Conservation (phyloP, 2,113 vertebrate genomes). For the Neogale vison region DNA sequence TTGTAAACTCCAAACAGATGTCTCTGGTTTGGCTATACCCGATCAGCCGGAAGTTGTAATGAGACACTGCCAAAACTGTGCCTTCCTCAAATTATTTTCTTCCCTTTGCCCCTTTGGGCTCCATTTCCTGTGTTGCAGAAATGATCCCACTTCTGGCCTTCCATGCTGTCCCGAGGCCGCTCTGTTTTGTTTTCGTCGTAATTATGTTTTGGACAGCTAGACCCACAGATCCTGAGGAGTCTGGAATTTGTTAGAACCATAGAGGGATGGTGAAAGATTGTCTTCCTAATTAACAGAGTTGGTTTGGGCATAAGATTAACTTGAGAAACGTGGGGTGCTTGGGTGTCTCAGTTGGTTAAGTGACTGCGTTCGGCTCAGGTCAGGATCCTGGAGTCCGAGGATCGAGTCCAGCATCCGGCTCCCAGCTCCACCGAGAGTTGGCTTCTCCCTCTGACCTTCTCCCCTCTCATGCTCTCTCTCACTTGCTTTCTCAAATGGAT, state of each 20-base stretch:
- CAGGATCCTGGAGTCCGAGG: no score
- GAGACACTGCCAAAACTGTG: not conserved
- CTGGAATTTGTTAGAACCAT: conserved; percentile 32
- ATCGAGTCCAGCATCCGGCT: no score
- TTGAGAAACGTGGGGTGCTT: not conserved
- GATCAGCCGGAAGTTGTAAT: not conserved
- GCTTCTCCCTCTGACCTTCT: no score
- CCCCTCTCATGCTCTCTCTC: no score
- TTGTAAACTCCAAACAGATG: conserved; percentile 69
- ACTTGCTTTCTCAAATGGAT: no score
- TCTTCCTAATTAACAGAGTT: conserved; percentile 4
- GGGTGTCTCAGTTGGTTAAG: no score
- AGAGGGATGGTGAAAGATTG: conserved; percentile 15
- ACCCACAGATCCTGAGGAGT: not conserved
- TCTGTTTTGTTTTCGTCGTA: conserved; percentile 59
- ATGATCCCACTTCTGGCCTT: not conserved
- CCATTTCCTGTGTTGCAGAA: conserved; percentile 25
- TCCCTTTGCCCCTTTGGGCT: conserved; percentile 22
- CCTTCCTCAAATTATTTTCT: conserved; percentile 50
- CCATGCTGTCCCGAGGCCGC: not conserved
- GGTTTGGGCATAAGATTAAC: not conserved
- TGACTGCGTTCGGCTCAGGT: no score
- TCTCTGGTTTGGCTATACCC: conserved; percentile 38
- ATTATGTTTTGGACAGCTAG: not conserved
- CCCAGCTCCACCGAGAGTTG: no score